Evolutionary conservation across 2,113 vertebrate species (phyloP).

Genomic region (Pogonocichla stellata): DNA sequence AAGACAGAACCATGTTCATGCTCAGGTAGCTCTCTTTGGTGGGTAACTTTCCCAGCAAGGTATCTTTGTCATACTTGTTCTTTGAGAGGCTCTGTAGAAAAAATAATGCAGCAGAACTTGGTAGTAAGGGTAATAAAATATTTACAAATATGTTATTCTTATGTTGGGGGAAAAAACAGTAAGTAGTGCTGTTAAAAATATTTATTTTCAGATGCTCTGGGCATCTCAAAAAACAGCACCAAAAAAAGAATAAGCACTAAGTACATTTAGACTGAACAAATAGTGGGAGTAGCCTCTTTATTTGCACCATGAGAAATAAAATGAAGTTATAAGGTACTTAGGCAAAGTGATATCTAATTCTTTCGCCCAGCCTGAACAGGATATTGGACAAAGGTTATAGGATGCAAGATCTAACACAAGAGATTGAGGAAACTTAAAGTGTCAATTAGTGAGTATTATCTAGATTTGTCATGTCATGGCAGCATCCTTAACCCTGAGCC

Average conservation of each 20-base stretch:
- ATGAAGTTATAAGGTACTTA: not conserved
- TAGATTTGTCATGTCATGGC: not conserved
- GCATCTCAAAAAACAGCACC: not conserved
- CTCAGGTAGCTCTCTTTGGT: not conserved
- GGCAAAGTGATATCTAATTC: not conserved
- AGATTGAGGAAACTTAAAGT: not conserved
- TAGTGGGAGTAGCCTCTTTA: not conserved
- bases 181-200: not conserved
- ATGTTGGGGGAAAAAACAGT: not conserved
- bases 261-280: not conserved
- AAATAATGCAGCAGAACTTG: not conserved
- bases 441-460: not conserved
- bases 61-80: not conserved
- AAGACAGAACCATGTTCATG: not conserved
- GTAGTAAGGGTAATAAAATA: not conserved
- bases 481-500: not conserved
- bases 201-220: not conserved
- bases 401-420: not conserved
- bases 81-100: not conserved
- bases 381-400: not conserved
- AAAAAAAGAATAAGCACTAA: not conserved
- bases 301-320: not conserved
- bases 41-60: not conserved
- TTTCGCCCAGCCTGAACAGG: not conserved
- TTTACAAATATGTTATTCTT: not conserved